A percentile compares a stretch with the other conserved stretches of the same genome.
Evolutionary conservation across 2,113 vertebrate species (phyloP).

Genomic region (Sphaerodactylus townsendi): DNA sequence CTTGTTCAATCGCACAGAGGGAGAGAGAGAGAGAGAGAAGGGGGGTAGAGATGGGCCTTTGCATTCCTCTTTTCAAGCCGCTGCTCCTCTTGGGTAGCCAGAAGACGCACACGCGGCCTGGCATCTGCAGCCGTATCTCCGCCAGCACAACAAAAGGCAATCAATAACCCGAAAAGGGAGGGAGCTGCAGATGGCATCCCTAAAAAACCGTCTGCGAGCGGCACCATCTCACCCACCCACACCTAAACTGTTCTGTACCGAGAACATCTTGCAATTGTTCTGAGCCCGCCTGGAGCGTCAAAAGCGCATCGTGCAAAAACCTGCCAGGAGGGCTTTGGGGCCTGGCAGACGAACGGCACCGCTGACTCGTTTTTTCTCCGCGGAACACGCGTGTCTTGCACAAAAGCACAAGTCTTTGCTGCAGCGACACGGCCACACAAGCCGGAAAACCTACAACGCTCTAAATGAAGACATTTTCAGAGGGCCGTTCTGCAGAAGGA

Average conservation of each 20-base stretch:
- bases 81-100: conserved; percentile 28
- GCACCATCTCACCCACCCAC: conserved; percentile 33
- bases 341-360: neutral
- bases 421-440: too few relatives aligned
- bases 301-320: conserved; percentile 32
- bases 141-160: conserved; percentile 36
- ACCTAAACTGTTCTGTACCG: conserved; percentile 34
- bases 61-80: conserved; percentile 24
- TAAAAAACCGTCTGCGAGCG: neutral
- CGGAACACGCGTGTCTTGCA: neutral
- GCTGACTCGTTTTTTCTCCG: neutral
- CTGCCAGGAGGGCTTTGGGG: conserved; percentile 1
- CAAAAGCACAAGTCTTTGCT: too few relatives aligned
- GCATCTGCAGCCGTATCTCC: conserved; percentile 27
- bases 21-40: too few relatives aligned
- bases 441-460: too few relatives aligned
- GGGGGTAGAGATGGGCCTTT: too few relatives aligned
- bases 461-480: too few relatives aligned
- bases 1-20: neutral
- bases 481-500: too few relatives aligned
- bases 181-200: conserved; percentile 13
- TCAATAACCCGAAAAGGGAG: conserved; percentile 8
- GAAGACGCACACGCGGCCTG: conserved; percentile 27
- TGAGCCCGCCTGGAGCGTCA: conserved; percentile 7
- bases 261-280: conserved; percentile 41